Base-by-base conservation (phyloP, 2,888 invertebrate species). In the Dolichopus griseipennis region DNA sequence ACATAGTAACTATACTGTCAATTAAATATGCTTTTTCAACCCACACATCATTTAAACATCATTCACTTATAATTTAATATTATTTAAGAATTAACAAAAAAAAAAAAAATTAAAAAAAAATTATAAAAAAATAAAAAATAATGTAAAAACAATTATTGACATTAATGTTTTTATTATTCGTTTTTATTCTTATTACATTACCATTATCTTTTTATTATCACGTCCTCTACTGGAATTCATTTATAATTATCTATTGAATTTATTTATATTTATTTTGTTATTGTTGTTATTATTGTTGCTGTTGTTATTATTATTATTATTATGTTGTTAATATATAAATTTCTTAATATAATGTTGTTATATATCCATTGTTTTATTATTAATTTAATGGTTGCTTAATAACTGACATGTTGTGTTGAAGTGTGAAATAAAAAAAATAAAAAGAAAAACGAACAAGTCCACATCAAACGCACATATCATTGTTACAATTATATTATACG, bases 181-280 rank as follows among this genome's bases (percentile, higher is more conserved):
- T 52, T 15, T 43, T 18, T 6, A 18, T 52, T 52, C n/a, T 18
- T 52, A 3, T 18, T 15, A 52, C 15, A 52, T 18, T n/a, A 18
- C 18, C 15, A 52, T 52, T 52, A 18, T 52, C 12, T 52, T 52
- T n/a, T 15, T 52, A n/a, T 52, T 52, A 18, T 52, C 52, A 52
- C 15, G 52, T n/a, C 52, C 52, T 52, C 52, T 52, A 52, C 52
- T 52, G 52, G 52, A 52, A 52, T 52, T 18, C 52, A 52, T 52
- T 52, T 52, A 52, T 52, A 52, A 52, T 52, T 18, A 52, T n/a
- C 15, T n/a, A 52, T 18, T 12, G 15, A 52, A 52, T 52, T 18
- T 52, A 1, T 9, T 43, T 43, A 12, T 43, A 43, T 43, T n/a
- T 52, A 18, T 52, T 52, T 52, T 52, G 15, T 52, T 52, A 9